Evolutionary conservation across 2,888 invertebrate species (phyloP), one percentile per base, ranked within the genome.

Genomic region (Melanostoma mellinum): DNA sequence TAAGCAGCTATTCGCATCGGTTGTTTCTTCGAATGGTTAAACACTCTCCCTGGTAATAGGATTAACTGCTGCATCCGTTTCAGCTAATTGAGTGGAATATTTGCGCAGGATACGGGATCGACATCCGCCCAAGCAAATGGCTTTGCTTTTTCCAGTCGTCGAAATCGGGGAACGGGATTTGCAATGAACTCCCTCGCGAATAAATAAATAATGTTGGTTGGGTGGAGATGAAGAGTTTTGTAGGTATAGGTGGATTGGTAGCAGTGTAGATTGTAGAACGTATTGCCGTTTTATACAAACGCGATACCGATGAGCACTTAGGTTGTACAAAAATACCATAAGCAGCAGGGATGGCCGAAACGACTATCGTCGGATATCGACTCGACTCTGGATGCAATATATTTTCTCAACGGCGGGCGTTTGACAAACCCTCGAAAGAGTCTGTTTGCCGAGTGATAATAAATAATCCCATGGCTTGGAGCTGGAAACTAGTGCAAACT

Each of bases 31-130:
- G 61, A 61, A 52, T 67, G 67, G 52, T 52, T 58, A 52, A 67
- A 67, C 50, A 60, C 52, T 44, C 61, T 48, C 36, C 38, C 30
- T 35, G 8, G 35, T 75, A 67, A 67, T 75, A 56, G 42, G 42
- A 68, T 58, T 67, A 67, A 35, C 40, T 58, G 44, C 58, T 58
- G 74, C 67, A 67, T 67, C 58, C 42, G 74, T 58, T 75, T 50
- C 67, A 40, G 48, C 56, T 75, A 67, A 67, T 75, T 52, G 67
- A 50, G 58, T 67, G 67, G 74, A 75, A 75, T 67, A 50, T 36
- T 56, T 46, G 48, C 53, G 60, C 60, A 71, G 58, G 36, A 60
- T 53, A 44, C 8, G 48, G 36, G 36, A 61, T 44, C 42, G 52
- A 53, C 53, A 42, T 72, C 38, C 42, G 61, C 53, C 60, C 61